Evolutionary conservation across 2,888 invertebrate genomes (phyloP).

Genomic region (Clitarchus hookeri): DNA sequence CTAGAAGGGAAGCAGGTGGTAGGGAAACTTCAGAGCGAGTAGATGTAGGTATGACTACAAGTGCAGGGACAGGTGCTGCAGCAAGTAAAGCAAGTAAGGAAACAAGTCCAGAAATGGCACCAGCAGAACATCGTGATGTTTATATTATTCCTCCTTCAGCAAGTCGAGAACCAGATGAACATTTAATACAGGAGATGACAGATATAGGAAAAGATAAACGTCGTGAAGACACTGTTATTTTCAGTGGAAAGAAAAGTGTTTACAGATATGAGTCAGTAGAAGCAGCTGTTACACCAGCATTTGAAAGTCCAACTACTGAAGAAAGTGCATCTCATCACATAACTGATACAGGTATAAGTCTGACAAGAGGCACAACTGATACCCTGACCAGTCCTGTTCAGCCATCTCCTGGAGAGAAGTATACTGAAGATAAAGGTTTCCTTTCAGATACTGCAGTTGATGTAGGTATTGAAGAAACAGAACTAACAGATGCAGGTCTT

Average conservation of each 20-base stretch:
- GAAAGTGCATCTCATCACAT: conserved; percentile 59
- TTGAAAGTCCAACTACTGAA: conserved; percentile 56
- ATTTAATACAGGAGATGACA: conserved; percentile 24
- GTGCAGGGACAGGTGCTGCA: conserved; percentile 53
- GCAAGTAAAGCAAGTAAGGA: conserved; percentile 43
- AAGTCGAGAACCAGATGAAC: conserved; percentile 30
- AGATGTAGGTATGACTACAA: conserved; percentile 56
- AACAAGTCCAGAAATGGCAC: conserved; percentile 44
- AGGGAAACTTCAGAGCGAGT: conserved; percentile 57
- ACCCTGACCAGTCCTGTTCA: conserved; percentile 54
- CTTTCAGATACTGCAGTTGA: conserved; percentile 56
- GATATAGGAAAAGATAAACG: conserved; percentile 50
- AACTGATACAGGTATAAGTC: conserved; percentile 61
- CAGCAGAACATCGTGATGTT: conserved; percentile 49
- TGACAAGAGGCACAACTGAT: conserved; percentile 58
- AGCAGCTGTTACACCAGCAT: conserved; percentile 48
- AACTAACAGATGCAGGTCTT: conserved; percentile 61
- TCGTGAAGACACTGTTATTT: conserved; percentile 59
- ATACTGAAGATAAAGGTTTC: conserved; percentile 51
- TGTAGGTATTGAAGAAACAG: conserved; percentile 57
- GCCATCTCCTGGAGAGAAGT: conserved; percentile 42
- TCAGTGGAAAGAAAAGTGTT: conserved; percentile 58
- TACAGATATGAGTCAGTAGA: conserved; percentile 57
- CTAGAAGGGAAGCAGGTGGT: conserved; percentile 54
- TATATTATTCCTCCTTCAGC: conserved; percentile 53